These are phyloP conservation scores for Anhinga anhinga DNA, from an alignment of 2,113 vertebrate genomes.

Conservation along the genomic window DNA sequence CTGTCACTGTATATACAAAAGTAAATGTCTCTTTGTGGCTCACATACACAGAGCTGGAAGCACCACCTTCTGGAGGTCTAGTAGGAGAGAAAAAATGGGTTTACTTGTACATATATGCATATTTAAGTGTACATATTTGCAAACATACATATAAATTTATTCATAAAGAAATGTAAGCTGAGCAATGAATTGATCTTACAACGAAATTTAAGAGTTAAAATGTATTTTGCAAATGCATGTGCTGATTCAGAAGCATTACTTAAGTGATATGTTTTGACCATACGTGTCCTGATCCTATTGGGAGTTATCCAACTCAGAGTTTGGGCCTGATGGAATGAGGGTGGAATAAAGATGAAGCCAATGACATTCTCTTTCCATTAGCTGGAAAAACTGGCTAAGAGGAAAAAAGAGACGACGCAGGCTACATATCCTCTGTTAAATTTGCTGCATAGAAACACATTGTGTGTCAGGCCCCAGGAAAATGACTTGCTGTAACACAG, in stretches of 20 bases:
- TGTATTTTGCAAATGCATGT: not conserved
- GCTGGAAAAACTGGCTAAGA: slow-evolving; percentile 21
- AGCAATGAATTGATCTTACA: not conserved
- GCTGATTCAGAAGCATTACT: slow-evolving; percentile 20
- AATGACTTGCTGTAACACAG: not conserved
- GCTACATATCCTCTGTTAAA: not conserved
- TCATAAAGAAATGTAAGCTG: not conserved
- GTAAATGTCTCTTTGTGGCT: not conserved
- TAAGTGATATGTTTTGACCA: not conserved
- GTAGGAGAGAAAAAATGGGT: not conserved
- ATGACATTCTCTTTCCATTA: slow-evolving; percentile 41
- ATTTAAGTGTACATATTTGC: too few species aligned
- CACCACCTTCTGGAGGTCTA: not conserved
- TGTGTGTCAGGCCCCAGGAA: not conserved
- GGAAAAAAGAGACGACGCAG: not conserved
- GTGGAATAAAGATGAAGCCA: slow-evolving; percentile 27
- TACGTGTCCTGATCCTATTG: not conserved
- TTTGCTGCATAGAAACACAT: not conserved
- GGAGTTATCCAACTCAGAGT: not conserved
- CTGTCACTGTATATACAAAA: not conserved
- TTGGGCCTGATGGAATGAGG: not conserved
- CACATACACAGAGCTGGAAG: not conserved
- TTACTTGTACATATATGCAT: not conserved
- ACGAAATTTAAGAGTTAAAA: not conserved
- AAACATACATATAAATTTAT: not conserved